Conservation (phyloP, 2,888 invertebrate species). For the Baronia brevicornis region DNA sequence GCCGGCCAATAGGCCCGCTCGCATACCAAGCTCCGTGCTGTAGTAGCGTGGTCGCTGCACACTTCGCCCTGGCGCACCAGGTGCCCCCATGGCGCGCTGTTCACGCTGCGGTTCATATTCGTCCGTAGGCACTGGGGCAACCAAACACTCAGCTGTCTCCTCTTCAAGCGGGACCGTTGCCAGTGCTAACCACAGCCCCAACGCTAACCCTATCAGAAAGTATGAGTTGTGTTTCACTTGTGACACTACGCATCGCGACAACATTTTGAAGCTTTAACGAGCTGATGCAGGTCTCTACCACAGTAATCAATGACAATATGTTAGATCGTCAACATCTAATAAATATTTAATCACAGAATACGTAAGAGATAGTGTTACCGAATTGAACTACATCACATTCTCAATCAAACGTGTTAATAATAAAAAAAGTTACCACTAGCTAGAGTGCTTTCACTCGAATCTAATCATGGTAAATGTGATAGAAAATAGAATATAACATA, state of each 20-base stretch:
- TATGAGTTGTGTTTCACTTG: conserved; percentile 75
- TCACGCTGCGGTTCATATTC: conserved; percentile 61
- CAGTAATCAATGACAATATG: background rate
- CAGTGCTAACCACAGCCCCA: conserved; percentile 74
- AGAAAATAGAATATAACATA: too few species aligned
- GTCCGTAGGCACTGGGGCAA: conserved; percentile 29
- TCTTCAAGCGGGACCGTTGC: conserved; percentile 65
- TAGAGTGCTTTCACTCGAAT: too few species aligned
- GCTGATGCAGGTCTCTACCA: background rate
- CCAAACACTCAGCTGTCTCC: conserved; percentile 28
- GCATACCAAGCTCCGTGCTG: conserved; percentile 95
- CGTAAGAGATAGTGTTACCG: too few species aligned
- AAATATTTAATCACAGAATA: too few species aligned
- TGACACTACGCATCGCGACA: conserved; percentile 61
- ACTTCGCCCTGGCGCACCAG: conserved; percentile 45
- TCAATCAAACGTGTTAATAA: too few species aligned
- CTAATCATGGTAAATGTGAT: too few species aligned
- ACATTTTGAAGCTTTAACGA: conserved; percentile 30
- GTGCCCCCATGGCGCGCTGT: conserved; percentile 37
- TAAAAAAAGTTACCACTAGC: too few species aligned
- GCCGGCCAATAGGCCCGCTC: conserved; percentile 90
- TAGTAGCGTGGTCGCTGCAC: conserved; percentile 93
- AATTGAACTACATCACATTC: too few species aligned
- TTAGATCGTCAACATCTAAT: too few species aligned
- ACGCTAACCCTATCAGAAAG: conserved; percentile 71